phyloP scores from a whole-genome alignment of 2,888 invertebrate genomes.

The Lamellibrachia columna region DNA sequence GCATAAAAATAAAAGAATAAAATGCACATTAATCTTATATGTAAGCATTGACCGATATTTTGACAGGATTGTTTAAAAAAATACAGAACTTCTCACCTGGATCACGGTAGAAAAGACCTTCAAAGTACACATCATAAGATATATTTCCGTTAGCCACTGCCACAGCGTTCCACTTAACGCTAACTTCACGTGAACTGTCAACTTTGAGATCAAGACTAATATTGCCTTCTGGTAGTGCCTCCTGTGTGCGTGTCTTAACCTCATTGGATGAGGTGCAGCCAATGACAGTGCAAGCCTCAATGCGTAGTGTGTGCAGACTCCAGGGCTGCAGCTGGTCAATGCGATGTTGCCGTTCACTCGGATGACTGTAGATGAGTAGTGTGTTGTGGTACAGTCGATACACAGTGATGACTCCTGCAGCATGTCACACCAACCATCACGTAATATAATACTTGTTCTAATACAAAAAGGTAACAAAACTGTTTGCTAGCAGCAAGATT shows the following conservation, averaged over 20 bases:
- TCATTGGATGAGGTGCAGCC: conserved; percentile 56
- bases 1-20: background rate
- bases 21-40: background rate
- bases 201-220: conserved; percentile 53
- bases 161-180: conserved; percentile 54
- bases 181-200: conserved; percentile 18
- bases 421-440: background rate
- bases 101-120: conserved; percentile 58
- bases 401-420: conserved; percentile 43
- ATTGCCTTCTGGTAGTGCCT: conserved; percentile 57
- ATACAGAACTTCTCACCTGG: conserved; percentile 46
- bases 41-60: background rate
- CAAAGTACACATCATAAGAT: conserved; percentile 55
- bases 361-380: conserved; percentile 46
- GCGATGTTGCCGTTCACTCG: background rate
- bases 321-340: conserved; percentile 55
- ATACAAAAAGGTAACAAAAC: background rate
- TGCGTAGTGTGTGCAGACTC: conserved; percentile 56
- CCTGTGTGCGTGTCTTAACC: conserved; percentile 55
- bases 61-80: background rate
- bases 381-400: conserved; percentile 62
- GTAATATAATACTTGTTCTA: no score
- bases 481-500: background rate
- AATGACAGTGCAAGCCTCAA: conserved; percentile 57
- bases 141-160: conserved; percentile 56